Evolutionary conservation across 92 coral and sea anemone species (phyloP).

Genomic region (Micromussa lordhowensis): DNA sequence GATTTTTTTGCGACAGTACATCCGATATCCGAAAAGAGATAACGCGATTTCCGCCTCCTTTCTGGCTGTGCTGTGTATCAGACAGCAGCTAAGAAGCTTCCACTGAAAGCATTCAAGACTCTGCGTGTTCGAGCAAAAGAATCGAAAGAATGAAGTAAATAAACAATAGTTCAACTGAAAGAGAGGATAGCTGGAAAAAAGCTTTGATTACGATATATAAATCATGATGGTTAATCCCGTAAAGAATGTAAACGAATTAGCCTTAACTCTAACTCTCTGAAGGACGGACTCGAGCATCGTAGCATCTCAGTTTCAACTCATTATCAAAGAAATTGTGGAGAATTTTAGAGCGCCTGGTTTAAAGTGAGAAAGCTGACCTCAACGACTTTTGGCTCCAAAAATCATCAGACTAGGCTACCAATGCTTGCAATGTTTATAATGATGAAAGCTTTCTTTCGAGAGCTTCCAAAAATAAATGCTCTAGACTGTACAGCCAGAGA

Average conservation of each 20-base stretch:
- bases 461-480: not conserved
- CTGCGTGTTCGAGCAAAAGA: not conserved
- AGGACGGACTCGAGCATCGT: not conserved
- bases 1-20: not conserved
- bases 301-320: not conserved
- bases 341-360: not conserved
- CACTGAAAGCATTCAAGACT: not conserved
- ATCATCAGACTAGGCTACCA: not conserved
- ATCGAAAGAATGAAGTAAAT: not conserved
- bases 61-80: not conserved
- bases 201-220: not conserved
- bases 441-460: not conserved
- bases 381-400: not conserved
- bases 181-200: not conserved
- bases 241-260: not conserved
- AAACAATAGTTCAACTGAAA: not conserved
- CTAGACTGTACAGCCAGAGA: not conserved
- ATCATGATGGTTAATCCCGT: not conserved
- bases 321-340: too few species aligned
- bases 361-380: not conserved
- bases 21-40: not conserved
- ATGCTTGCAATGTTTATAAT: not conserved
- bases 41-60: constrained; percentile 9
- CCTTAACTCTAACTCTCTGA: not conserved
- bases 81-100: not conserved